A percentile compares a stretch with the other conserved stretches of the same genome.
Conservation (phyloP, 2,113 vertebrate species). For the Phaetusa simplex region DNA sequence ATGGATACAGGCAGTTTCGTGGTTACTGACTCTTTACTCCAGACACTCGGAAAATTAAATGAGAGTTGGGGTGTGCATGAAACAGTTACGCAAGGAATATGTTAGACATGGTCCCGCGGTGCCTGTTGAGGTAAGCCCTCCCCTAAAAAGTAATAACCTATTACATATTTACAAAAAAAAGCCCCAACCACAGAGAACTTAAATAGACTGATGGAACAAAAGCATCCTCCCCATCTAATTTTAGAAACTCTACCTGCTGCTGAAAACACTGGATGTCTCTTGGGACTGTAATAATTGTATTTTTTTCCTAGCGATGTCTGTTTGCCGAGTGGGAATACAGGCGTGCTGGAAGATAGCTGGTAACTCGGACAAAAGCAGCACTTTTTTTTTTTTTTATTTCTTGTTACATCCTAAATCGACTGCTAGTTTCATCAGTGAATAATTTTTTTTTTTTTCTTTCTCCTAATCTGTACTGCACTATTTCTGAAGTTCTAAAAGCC, state of each 20-base stretch:
- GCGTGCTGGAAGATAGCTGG: neutral
- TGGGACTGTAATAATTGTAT: neutral
- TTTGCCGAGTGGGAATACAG: neutral
- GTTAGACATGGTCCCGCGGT: neutral
- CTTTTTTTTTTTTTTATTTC: neutral
- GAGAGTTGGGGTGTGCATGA: neutral
- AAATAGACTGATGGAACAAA: neutral
- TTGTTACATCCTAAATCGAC: neutral
- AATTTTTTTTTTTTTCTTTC: neutral
- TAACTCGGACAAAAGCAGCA: neutral
- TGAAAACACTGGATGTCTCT: neutral
- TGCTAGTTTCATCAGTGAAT: neutral
- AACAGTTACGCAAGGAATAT: neutral
- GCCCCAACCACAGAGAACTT: neutral
- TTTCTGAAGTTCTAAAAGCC: neutral
- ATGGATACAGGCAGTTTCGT: neutral
- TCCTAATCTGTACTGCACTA: rapidly evolving
- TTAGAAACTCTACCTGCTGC: neutral
- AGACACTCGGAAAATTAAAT: neutral
- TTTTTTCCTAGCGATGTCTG: neutral
- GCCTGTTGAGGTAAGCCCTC: neutral
- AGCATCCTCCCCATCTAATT: neutral
- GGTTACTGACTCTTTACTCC: neutral
- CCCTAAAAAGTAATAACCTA: neutral
- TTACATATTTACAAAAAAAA: neutral